Percentiles rank a stretch among this genome's conserved stretches.
phyloP scores from a whole-genome alignment of 2,113 vertebrate genomes.

The Mastomys natalensis region DNA sequence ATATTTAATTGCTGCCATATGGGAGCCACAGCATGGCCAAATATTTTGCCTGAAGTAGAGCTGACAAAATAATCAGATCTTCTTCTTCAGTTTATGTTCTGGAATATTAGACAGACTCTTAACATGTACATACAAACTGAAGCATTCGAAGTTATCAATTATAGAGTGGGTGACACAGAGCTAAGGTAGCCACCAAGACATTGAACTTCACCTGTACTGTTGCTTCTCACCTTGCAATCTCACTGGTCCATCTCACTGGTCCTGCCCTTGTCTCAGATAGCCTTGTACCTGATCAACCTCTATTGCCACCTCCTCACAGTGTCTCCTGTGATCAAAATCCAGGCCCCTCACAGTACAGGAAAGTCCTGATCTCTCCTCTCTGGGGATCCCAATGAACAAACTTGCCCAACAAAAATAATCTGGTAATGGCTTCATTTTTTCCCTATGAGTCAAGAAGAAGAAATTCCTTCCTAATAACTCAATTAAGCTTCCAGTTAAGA shows the following conservation, averaged over 20 bases:
- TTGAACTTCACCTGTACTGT: not conserved
- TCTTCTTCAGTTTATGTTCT: not conserved
- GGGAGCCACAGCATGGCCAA: not conserved
- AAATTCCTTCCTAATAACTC: not conserved
- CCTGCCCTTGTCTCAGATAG: not conserved
- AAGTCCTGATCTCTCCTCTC: not conserved
- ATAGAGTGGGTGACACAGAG: not conserved
- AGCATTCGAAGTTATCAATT: not conserved
- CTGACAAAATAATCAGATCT: not conserved
- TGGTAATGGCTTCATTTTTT: not conserved
- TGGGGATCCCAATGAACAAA: not conserved
- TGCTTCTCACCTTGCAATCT: not conserved
- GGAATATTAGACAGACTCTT: not conserved
- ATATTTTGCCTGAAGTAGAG: not conserved
- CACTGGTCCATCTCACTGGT: not conserved
- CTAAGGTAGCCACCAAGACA: not conserved
- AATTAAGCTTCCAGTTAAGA: not conserved
- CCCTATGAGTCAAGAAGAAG: not conserved
- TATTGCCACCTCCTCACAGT: not conserved
- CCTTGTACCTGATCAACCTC: not conserved
- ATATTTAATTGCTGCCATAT: conserved; percentile 11
- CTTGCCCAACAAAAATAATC: not conserved
- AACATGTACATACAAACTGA: not conserved
- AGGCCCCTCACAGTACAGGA: not conserved
- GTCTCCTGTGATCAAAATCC: not conserved